These are phyloP conservation scores for Zaprionus inermis DNA, from an alignment of 1,140 invertebrate species.

Conservation along the genomic window DNA sequence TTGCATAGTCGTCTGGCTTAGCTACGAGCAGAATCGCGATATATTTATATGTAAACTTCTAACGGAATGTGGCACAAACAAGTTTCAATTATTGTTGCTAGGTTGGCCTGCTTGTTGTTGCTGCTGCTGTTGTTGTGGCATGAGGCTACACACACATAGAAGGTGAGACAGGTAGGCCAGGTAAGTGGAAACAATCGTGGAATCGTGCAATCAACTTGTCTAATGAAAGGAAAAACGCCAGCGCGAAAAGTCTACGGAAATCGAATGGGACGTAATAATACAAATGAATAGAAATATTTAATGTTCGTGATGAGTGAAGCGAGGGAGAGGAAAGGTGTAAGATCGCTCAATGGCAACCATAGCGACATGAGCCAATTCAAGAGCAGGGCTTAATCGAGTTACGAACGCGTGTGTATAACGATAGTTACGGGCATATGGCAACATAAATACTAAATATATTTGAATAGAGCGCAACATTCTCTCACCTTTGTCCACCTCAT, in stretches of 20 bases:
- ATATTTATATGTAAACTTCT: conserved; percentile 30
- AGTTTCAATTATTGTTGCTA: conserved; percentile 54
- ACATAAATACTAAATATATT: not conserved
- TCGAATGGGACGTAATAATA: conserved; percentile 36
- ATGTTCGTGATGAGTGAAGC: not conserved
- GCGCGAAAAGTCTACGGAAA: conserved; percentile 52
- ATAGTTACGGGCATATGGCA: conserved; percentile 2
- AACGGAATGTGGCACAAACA: conserved; percentile 58
- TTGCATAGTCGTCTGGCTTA: not conserved
- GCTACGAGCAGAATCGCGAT: conserved; percentile 6
- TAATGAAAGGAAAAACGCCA: conserved; percentile 64
- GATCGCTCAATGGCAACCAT: conserved; percentile 20
- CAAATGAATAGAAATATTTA: conserved; percentile 17
- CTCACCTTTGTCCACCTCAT: conserved; percentile 71
- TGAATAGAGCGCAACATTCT: not conserved
- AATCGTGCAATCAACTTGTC: conserved; percentile 47
- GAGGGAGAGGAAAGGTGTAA: not conserved
- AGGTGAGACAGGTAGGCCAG: conserved; percentile 56
- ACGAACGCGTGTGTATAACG: conserved; percentile 3
- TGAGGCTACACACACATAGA: conserved; percentile 31
- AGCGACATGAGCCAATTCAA: conserved; percentile 16
- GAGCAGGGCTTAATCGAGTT: conserved; percentile 12
- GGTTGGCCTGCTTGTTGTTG: conserved; percentile 9
- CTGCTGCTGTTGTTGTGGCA: conserved; percentile 17
- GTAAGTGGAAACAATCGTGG: conserved; percentile 25